Percentiles rank a stretch among this genome's conserved stretches.
These are phyloP conservation scores for Latrodectus geometricus DNA, from an alignment of 1,140 invertebrate species.

Conservation along the genomic window DNA sequence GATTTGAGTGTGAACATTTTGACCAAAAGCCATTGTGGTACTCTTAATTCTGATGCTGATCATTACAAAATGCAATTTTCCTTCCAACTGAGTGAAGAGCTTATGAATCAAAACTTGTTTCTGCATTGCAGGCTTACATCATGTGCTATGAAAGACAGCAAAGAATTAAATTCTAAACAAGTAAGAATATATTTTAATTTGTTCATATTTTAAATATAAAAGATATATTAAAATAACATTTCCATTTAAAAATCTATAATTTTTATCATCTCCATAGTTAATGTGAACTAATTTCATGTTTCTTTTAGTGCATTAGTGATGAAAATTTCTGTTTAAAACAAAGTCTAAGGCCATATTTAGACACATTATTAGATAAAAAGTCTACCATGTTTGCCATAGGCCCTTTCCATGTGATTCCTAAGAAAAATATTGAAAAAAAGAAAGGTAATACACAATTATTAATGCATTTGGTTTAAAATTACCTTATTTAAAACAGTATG, in stretches of 20 bases:
- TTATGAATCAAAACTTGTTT: constrained; percentile 43
- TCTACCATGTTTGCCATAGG: constrained; percentile 65
- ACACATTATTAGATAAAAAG: constrained; percentile 65
- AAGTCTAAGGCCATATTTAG: constrained; percentile 64
- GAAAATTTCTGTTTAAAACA: constrained; percentile 65
- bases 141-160: constrained; percentile 33
- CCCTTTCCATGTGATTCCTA: constrained; percentile 63
- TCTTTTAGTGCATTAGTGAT: constrained; percentile 66
- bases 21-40: constrained; percentile 28
- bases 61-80: constrained; percentile 49
- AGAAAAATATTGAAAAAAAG: constrained; percentile 41
- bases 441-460: constrained; percentile 15
- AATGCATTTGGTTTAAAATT: no score
- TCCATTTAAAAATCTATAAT: background rate
- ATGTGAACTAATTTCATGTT: background rate
- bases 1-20: constrained; percentile 55
- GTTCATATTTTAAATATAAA: background rate
- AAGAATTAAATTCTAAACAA: constrained; percentile 31
- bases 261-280: no score
- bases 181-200: background rate
- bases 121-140: constrained; percentile 54
- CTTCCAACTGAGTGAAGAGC: constrained; percentile 58
- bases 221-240: background rate
- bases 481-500: background rate
- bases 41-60: constrained; percentile 12